phyloP scores from a whole-genome alignment of 2,888 invertebrate genomes.

The Parochlus steinenii region DNA sequence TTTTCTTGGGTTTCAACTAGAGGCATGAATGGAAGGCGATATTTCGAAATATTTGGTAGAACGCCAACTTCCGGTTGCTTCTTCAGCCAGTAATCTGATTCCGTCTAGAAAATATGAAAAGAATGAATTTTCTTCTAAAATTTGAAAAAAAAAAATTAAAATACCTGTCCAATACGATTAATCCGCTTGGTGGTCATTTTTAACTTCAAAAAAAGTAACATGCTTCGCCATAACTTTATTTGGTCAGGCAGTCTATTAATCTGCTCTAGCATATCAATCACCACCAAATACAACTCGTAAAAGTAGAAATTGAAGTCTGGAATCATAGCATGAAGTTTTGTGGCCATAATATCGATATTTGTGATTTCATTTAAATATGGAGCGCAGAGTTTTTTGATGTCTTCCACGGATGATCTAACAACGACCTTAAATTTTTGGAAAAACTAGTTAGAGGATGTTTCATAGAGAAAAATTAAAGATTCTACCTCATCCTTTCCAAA shows the following conservation, averaged over 20 bases:
- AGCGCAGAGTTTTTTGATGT: constrained; percentile 23
- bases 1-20: constrained; percentile 26
- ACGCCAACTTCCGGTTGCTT: constrained; percentile 25
- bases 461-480: no score
- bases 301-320: constrained; percentile 24
- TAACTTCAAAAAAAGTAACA: constrained; percentile 26
- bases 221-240: constrained; percentile 26
- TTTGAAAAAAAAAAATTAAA: no score
- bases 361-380: constrained; percentile 28
- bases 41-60: constrained; percentile 28
- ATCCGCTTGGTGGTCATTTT: constrained; percentile 26
- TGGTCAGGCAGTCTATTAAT: constrained; percentile 23
- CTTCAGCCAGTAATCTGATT: constrained; percentile 28
- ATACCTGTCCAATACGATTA: constrained; percentile 23
- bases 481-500: constrained; percentile 27
- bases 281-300: constrained; percentile 28
- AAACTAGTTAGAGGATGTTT: no score
- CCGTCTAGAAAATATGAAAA: constrained; percentile 20
- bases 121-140: no score
- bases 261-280: constrained; percentile 26
- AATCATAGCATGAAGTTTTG: constrained; percentile 16
- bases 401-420: constrained; percentile 21
- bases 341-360: constrained; percentile 22
- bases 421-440: no score
- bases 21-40: constrained; percentile 27